phyloP scores from a whole-genome alignment of 2,888 invertebrate genomes.

The Teleiodes luculella region DNA sequence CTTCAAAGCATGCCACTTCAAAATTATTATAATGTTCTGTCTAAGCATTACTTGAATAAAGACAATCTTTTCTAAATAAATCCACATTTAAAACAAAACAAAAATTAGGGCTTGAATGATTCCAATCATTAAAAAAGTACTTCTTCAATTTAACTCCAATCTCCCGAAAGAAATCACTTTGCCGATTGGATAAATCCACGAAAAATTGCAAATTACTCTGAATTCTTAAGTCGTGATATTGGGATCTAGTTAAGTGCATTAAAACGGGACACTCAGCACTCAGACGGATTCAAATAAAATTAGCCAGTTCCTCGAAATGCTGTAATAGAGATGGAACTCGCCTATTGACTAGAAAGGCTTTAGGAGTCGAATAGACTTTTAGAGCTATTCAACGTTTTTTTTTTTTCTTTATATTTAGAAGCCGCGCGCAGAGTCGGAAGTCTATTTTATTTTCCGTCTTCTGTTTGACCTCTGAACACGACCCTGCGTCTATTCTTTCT shows the following conservation, averaged over 20 bases:
- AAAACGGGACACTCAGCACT: slow-evolving; percentile 22
- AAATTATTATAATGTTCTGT: too few relatives aligned
- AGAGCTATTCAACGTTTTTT: too few relatives aligned
- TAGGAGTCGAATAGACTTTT: not conserved
- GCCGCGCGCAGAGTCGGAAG: too few relatives aligned
- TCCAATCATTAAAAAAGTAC: not conserved
- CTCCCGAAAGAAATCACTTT: not conserved
- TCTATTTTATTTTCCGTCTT: too few relatives aligned
- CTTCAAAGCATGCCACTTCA: too few relatives aligned
- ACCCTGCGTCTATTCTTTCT: too few relatives aligned
- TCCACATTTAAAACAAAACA: not conserved
- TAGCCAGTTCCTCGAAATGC: slow-evolving; percentile 21
- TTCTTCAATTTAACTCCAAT: not conserved
- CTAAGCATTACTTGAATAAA: too few relatives aligned
- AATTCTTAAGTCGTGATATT: slow-evolving; percentile 9
- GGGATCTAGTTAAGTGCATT: slow-evolving; percentile 24
- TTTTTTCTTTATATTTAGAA: too few relatives aligned
- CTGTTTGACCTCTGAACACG: too few relatives aligned
- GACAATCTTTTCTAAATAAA: too few relatives aligned
- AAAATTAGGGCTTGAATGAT: not conserved
- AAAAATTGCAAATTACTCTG: slow-evolving; percentile 15
- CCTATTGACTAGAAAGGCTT: not conserved
- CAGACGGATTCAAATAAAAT: slow-evolving; percentile 21
- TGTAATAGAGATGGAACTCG: not conserved
- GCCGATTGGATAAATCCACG: slow-evolving; percentile 6